Conservation (phyloP, 2,797 vertebrate genomes). For the Phrynocephalus forsythii region DNA sequence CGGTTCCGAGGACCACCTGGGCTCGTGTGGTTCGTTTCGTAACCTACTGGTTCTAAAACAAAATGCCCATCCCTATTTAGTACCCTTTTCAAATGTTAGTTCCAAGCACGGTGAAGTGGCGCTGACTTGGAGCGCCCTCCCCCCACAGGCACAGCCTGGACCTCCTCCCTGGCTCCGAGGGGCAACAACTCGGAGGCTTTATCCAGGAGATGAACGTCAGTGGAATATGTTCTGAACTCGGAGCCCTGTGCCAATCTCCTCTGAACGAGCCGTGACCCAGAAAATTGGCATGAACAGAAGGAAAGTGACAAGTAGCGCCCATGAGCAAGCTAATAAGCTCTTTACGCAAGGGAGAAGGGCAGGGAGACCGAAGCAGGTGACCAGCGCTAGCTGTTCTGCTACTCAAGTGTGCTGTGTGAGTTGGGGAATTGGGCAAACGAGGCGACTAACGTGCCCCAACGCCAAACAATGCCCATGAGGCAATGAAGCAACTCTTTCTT, state of each 20-base stretch:
- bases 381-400: not conserved
- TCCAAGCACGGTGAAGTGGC: not conserved
- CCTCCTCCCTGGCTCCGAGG: not conserved
- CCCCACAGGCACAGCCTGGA: not conserved
- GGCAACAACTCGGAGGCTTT: not conserved
- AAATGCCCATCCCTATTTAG: no score
- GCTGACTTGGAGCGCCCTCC: not conserved
- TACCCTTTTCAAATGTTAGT: not conserved
- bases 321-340: constrained; percentile 2
- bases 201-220: not conserved
- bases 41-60: no score
- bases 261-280: not conserved
- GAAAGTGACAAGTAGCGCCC: not conserved
- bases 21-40: no score
- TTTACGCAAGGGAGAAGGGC: not conserved
- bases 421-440: not conserved
- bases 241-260: not conserved
- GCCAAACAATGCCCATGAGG: not conserved
- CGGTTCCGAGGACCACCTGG: no score
- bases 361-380: not conserved
- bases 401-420: not conserved
- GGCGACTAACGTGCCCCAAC: not conserved
- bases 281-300: not conserved
- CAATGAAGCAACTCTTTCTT: no score
- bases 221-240: constrained; percentile 25